phyloP scores from a whole-genome alignment of 2,113 vertebrate species.

The Phalacrocorax carbo region DNA sequence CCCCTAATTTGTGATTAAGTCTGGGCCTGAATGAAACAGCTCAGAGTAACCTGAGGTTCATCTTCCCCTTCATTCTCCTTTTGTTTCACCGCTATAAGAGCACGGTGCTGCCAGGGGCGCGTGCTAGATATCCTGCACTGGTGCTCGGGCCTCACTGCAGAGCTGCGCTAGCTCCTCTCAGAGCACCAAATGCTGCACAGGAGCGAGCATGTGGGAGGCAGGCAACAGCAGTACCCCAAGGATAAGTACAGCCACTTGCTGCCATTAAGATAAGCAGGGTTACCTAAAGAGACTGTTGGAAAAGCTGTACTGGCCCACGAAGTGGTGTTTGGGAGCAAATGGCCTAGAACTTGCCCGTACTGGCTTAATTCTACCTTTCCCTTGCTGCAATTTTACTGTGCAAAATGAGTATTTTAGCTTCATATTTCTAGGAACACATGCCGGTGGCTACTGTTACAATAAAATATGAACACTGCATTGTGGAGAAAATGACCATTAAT shows the following conservation, averaged over 20 bases:
- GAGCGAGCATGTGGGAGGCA: neutral
- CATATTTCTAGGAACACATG: conserved; percentile 54
- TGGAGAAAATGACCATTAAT: conserved; percentile 54
- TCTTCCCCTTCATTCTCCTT: neutral
- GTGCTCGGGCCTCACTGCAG: fast-evolving
- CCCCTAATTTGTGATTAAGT: neutral
- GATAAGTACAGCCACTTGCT: neutral
- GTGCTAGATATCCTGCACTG: neutral
- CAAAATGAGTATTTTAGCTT: conserved; percentile 44
- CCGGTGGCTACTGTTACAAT: conserved; percentile 54
- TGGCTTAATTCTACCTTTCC: neutral
- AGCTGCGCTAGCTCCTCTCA: fast-evolving
- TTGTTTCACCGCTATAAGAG: neutral
- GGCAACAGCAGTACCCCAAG: neutral
- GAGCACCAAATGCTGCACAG: neutral
- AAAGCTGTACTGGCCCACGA: neutral
- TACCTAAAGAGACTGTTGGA: neutral
- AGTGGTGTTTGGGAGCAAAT: neutral
- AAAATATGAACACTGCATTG: conserved; percentile 53
- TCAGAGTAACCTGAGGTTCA: neutral
- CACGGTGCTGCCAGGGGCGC: fast-evolving
- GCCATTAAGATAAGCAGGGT: neutral
- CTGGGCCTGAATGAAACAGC: neutral
- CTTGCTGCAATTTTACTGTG: neutral
- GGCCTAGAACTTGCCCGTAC: neutral